These are phyloP conservation scores for Natrix natrix DNA, from an alignment of 2,797 vertebrate species.

Conservation along the genomic window DNA sequence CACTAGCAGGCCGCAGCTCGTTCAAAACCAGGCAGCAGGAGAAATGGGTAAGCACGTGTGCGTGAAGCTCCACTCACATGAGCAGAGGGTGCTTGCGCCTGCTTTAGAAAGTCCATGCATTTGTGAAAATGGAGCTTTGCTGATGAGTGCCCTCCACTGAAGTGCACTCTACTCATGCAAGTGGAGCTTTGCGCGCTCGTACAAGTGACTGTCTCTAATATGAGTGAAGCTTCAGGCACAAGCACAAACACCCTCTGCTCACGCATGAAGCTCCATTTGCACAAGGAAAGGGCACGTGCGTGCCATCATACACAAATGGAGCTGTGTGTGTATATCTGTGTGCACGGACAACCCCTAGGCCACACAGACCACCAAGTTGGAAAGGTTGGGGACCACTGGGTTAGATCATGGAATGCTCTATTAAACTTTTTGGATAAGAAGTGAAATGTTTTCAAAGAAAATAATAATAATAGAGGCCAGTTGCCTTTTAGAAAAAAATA, in stretches of 20 bases:
- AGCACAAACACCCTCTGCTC: background rate
- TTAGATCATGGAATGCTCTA: background rate
- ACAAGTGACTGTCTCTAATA: too few species aligned
- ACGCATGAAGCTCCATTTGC: background rate
- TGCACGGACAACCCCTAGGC: accelerated
- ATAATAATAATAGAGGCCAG: background rate
- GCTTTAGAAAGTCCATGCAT: background rate
- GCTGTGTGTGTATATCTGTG: background rate
- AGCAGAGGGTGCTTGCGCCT: background rate
- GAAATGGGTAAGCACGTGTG: accelerated
- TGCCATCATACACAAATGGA: background rate
- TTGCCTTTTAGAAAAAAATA: background rate
- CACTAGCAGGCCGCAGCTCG: too few species aligned
- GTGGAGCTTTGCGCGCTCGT: too few species aligned
- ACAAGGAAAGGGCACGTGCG: background rate
- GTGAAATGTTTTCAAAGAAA: background rate
- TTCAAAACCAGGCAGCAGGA: background rate
- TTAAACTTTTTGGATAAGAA: background rate
- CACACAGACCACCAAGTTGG: background rate
- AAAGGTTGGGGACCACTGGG: background rate
- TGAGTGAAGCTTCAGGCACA: too few species aligned
- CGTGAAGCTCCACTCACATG: too few species aligned
- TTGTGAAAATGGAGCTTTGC: background rate
- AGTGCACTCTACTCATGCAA: background rate
- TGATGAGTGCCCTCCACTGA: too few species aligned